phyloP scores from a whole-genome alignment of 2,113 vertebrate species.

The Sebastes fasciatus region DNA sequence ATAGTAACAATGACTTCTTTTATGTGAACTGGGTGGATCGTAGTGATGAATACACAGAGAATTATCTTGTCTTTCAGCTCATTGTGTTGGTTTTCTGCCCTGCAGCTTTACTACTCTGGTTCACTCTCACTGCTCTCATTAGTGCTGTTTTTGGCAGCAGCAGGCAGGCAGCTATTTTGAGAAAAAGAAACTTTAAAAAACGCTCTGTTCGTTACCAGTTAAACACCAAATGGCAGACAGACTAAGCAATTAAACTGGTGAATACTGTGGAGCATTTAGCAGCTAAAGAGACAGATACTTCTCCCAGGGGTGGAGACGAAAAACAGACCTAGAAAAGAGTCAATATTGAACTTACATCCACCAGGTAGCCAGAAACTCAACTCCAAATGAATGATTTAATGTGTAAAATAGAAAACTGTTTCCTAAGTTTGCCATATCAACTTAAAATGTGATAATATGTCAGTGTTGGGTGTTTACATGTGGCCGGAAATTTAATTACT shows the following conservation, averaged over 20 bases:
- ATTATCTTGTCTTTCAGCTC: neutral
- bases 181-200: neutral
- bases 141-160: neutral
- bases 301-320: neutral
- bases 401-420: too few species aligned
- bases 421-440: neutral
- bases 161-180: neutral
- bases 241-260: neutral
- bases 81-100: neutral
- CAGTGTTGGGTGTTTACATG: neutral
- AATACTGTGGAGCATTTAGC: neutral
- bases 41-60: neutral
- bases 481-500: neutral
- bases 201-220: neutral
- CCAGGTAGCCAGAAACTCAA: too few species aligned
- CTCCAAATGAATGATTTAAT: too few species aligned
- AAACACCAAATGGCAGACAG: neutral
- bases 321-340: neutral
- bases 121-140: neutral
- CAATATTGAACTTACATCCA: too few species aligned
- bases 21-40: neutral
- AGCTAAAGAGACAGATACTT: neutral
- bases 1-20: neutral
- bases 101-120: neutral
- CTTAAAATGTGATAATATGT: neutral